Base-by-base conservation (phyloP, 2,888 invertebrate genomes). In the Erebia epiphron region DNA sequence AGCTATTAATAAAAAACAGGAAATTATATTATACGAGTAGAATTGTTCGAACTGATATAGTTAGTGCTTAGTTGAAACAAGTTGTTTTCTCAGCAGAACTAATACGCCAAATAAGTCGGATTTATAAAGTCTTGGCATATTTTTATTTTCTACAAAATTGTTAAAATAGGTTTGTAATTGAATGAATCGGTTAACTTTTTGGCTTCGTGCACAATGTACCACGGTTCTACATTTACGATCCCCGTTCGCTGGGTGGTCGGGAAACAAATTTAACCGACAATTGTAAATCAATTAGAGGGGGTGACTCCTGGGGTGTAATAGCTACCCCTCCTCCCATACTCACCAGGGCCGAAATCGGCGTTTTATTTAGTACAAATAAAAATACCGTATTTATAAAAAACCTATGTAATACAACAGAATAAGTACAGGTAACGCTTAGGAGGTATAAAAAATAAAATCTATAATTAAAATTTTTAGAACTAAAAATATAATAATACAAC, bases 191-290 rank as follows among this genome's bases (percentile, higher is more conserved):
- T 50, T 70, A 67, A 70, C 79, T 78, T 75, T 76, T 67, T 67
- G 67, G 75, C 77, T 77, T 78, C 74, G 78, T 80, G 75, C 77
- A 76, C 74, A 75, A 77, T 78, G 78, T 76, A 75, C 75, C 75
- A 78, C 83, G 82, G 80, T 76, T 77, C 83, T 86, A 87, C 86
- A 86, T 87, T 88, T 84, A 83, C 84, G 86, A 87, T 88, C 86
- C 82, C 79, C 87, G 89, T 90, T 91, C 88, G 81, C 84, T 75
- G 90, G 92, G 91, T 84, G 87, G 88, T 89, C 86, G 90, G 91
- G 90, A 92, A 92, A 92, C 93, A 93, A 93, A 93, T 93, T 93
- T 92, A 92, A 89, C 91, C 91, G 90, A 92, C 93, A 92, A 92
- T 93, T 93, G 92, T 93, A 92, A 93, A 93, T 93, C 92, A 93